Evolutionary conservation across 2,888 invertebrate genomes (phyloP), one percentile per base, ranked within the genome.

Genomic region (Ariolimax columbianus): DNA sequence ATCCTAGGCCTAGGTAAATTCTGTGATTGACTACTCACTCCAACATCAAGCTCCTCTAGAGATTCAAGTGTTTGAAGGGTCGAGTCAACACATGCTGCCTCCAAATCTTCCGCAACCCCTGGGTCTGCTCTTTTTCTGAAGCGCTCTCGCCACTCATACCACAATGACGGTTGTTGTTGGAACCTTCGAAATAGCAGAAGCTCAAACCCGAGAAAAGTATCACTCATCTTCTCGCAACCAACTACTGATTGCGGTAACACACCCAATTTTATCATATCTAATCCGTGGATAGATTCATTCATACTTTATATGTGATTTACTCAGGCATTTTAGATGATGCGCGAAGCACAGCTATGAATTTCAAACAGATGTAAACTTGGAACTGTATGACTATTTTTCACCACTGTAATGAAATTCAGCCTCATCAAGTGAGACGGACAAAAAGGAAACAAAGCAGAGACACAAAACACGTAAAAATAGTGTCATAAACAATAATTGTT

Each of bases 191-290:
- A 91, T 26, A 94, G 87, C 36, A 94, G 88, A 7, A 94, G 90
- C 88, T 94, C 94, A 89, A 93, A 94, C 26, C 94, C 94, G 87
- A 92, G 92, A 87, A 93, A 92, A 55, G 89, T 87, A 73, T 84
- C 84, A 11, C 40, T 51, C 63, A 79, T 73, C 30, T 55, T 79
- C 47, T 81, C 55, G 17, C 68, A 19, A 3, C 11, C 79, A 59
- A 63, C 55, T n/a, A n/a, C n/a, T 38, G 77, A 38, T 26, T 43
- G 63, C 38, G 59, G 51, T 33, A 51, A 47, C 51, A 47, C 51
- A 19, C 51, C 73, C 43, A 79, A 26, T 66, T 79, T 79, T n/a
- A 68, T 63, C 26, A 38, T 63, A 43, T 79, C 79, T 38, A 43
- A 17, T 66, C 79, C 68, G 43, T 79, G 38, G n/a, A 43, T 38